Evolutionary conservation across 2,797 vertebrate genomes (phyloP).

Genomic region (Cossypha polioptera): DNA sequence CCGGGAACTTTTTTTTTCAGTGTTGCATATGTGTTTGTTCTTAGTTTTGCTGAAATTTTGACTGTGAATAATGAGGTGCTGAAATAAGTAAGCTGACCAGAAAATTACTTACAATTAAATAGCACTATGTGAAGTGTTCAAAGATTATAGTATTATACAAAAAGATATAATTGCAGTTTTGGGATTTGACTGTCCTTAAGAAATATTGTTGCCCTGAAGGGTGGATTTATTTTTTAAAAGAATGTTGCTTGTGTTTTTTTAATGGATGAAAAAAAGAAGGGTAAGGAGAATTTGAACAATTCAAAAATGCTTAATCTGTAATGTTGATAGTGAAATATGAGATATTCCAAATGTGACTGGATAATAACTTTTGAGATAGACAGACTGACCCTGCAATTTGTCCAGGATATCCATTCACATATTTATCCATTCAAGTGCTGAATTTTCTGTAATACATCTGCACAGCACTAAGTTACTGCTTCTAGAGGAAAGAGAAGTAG

Average conservation of each 20-base stretch:
- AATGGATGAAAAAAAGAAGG: neutral
- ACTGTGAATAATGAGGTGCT: conserved; percentile 64
- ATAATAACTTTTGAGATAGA: neutral
- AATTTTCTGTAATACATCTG: neutral
- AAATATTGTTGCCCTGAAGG: neutral
- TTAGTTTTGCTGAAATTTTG: conserved; percentile 69
- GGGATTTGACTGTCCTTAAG: neutral
- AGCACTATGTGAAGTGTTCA: neutral
- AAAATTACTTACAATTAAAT: conserved; percentile 4
- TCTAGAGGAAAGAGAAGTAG: neutral
- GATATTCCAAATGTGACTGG: neutral
- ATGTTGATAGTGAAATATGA: neutral
- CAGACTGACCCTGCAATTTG: neutral
- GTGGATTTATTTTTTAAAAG: neutral
- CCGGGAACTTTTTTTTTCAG: conserved; percentile 43
- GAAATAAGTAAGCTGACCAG: conserved; percentile 65
- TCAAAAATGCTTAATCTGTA: neutral
- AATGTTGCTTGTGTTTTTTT: neutral
- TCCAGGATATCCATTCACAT: neutral
- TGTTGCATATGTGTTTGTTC: conserved; percentile 69
- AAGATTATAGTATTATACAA: neutral
- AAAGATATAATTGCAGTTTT: neutral
- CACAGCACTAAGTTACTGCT: neutral
- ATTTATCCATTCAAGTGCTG: neutral
- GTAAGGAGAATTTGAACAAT: neutral